Percentiles rank a stretch among this genome's conserved stretches.
These are phyloP conservation scores for Campaea margaritaria DNA, from an alignment of 2,888 invertebrate genomes.

Conservation along the genomic window DNA sequence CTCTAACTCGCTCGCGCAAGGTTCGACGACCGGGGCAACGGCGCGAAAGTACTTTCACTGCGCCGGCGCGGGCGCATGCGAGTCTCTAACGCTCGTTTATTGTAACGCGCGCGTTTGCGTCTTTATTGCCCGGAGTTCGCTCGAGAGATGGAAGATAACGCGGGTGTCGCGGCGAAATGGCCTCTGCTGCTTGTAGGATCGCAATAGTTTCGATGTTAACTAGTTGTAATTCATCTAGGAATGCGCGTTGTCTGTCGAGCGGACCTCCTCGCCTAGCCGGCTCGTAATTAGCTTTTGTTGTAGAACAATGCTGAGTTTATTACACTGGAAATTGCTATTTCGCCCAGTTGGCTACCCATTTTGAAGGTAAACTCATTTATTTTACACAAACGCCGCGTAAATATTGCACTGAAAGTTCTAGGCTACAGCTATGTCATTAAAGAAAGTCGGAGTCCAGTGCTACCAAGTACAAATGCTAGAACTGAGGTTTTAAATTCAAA, in stretches of 20 bases:
- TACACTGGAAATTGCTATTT: constrained; percentile 25
- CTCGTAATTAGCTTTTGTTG: constrained; percentile 48
- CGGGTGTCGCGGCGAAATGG: constrained; percentile 63
- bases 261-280: constrained; percentile 36
- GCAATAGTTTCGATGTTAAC: constrained; percentile 62
- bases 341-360: too few relatives aligned
- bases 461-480: not conserved
- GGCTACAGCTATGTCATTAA: too few relatives aligned
- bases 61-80: constrained; percentile 70
- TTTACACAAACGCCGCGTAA: not conserved
- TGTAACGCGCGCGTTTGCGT: constrained; percentile 68
- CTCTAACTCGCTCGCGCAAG: constrained; percentile 60
- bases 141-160: constrained; percentile 59
- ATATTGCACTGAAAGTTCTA: too few relatives aligned
- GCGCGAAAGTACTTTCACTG: constrained; percentile 85
- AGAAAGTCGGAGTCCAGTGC: not conserved
- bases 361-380: not conserved
- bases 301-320: constrained; percentile 37
- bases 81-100: constrained; percentile 66
- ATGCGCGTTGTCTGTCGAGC: constrained; percentile 59
- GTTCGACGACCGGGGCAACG: constrained; percentile 82
- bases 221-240: constrained; percentile 74
- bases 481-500: not conserved
- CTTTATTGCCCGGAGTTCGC: constrained; percentile 57
- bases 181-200: constrained; percentile 49